A percentile compares a stretch with the other conserved stretches of the same genome.
Conservation (phyloP, 2,888 invertebrate genomes). For the Cetonia aurata region DNA sequence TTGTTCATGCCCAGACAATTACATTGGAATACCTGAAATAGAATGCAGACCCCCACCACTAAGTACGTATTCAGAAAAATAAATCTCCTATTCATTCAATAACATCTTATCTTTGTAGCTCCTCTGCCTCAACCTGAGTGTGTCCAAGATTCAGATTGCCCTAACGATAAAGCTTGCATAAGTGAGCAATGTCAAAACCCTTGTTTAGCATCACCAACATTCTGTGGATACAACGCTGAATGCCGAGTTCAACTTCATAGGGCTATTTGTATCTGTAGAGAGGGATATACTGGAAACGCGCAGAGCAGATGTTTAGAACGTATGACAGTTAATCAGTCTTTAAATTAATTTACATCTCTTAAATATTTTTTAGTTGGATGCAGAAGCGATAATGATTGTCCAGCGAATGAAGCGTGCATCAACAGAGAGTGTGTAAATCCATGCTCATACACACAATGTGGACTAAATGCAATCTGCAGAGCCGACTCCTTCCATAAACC, state of each 20-base stretch:
- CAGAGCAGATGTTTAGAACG: conserved; percentile 82
- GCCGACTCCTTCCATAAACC: conserved; percentile 83
- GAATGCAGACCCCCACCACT: conserved; percentile 71
- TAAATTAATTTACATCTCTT: neutral
- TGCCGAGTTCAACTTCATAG: conserved; percentile 84
- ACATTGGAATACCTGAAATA: conserved; percentile 82
- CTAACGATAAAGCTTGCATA: conserved; percentile 86
- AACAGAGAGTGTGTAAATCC: conserved; percentile 85
- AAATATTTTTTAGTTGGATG: conserved; percentile 77
- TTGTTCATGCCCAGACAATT: conserved; percentile 85
- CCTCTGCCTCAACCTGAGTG: conserved; percentile 80
- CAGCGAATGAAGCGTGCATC: conserved; percentile 84
- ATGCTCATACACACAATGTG: conserved; percentile 84
- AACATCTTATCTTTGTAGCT: conserved; percentile 50
- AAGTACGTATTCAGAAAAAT: conserved; percentile 22
- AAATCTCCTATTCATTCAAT: neutral
- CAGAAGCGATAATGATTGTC: conserved; percentile 86
- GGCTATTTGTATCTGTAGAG: conserved; percentile 84
- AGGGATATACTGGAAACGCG: conserved; percentile 87
- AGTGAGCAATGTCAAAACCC: conserved; percentile 81
- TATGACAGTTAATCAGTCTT: conserved; percentile 62
- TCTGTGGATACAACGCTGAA: conserved; percentile 83
- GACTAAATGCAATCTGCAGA: conserved; percentile 81
- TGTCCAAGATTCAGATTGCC: conserved; percentile 80
- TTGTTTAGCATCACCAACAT: conserved; percentile 74